Base-by-base conservation (phyloP, 2,113 vertebrate genomes). In the Oostethus manadensis region DNA sequence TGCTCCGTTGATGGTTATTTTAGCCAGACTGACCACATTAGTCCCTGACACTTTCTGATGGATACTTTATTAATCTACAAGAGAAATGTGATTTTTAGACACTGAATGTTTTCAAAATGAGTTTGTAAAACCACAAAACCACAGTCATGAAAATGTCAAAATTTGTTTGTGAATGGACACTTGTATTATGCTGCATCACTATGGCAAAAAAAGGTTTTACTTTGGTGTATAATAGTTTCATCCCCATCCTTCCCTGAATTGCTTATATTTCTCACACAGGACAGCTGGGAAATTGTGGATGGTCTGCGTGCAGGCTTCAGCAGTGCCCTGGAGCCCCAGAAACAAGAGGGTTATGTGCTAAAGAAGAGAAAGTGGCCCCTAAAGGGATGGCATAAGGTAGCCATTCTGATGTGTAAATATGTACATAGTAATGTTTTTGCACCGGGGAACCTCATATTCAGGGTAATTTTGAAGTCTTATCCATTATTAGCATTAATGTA, bases 351-450 rank as follows among this genome's bases (percentile, higher is more conserved):
- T 72, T 98, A 88, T 86, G 89, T 99, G 85, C 86, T 98, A 70
- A 98, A 99, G 82, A 98, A 90, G 77, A 93, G 96, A 70, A 99
- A 98, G 81, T 99, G 97, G 97, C 97, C 97, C 17, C 85, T 99
- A 85, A 99, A 99, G 79, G 97, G 97, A 58, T 99, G 96, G 96
- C 96, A 98, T 83, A 99, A 98, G 94, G 97, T 98, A 79, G 3
- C 11, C 64, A 43, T n/a, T 45, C 20, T 3, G 1, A 40, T 15
- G 26, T 71, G 47, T 45, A 40, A 29, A 26, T 26, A 35, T 55
- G 10, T 7, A 17, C 45, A 3, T 14, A 9, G 8, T 23, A 4
- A 17, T 26, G 14, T 45, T 46, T 47, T 45, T 5, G 22, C 5
- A 7, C 21, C 6, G n/a, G 10, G 15, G 13, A 48, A 22, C n/a